phyloP scores from a whole-genome alignment of 2,113 vertebrate species.

The Vicugna pacos region DNA sequence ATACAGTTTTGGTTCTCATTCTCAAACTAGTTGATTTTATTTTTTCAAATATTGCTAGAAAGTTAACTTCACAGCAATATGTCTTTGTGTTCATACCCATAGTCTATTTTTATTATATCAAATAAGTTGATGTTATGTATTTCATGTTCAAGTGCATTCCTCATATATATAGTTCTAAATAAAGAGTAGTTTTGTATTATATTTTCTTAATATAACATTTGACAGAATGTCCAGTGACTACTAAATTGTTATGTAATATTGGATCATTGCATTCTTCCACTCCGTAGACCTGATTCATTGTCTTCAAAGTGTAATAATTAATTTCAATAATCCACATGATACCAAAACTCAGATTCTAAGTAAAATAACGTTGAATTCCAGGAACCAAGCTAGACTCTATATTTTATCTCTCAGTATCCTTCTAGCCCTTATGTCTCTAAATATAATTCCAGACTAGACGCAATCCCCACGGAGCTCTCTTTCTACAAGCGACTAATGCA shows the following conservation, averaged over 20 bases:
- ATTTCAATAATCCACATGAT: neutral
- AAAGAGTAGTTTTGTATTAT: neutral
- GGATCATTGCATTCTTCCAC: neutral
- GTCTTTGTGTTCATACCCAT: neutral
- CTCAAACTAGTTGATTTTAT: neutral
- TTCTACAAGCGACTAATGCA: neutral
- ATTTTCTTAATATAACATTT: neutral
- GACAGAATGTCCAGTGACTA: too few species aligned
- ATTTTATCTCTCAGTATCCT: neutral
- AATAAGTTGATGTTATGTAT: neutral
- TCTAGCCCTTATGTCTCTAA: neutral
- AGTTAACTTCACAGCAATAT: neutral
- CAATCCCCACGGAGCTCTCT: neutral
- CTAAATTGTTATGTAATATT: neutral
- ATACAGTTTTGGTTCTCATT: neutral
- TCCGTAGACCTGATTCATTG: neutral
- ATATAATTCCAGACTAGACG: neutral
- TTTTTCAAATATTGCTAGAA: neutral
- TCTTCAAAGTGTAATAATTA: neutral
- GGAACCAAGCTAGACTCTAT: neutral
- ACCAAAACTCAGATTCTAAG: neutral
- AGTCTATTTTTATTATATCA: neutral
- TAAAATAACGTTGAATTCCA: neutral
- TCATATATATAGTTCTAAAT: neutral
- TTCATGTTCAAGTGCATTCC: neutral